Percentiles rank a stretch among this genome's conserved stretches.
These are phyloP conservation scores for Lates calcarifer DNA, from an alignment of 2,113 vertebrate genomes.

Conservation along the genomic window DNA sequence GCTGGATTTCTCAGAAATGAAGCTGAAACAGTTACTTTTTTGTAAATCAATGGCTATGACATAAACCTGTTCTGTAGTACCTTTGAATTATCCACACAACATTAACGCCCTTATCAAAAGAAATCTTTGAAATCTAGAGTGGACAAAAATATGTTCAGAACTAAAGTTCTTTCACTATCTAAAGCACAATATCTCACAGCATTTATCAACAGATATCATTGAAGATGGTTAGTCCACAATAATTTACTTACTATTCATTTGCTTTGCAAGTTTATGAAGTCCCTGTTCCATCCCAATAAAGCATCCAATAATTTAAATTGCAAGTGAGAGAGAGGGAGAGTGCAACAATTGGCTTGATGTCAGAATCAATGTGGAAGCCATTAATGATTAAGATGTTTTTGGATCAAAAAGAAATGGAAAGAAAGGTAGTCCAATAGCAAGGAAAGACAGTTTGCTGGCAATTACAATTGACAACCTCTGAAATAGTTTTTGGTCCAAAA, in stretches of 20 bases:
- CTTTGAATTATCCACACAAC: too few species aligned
- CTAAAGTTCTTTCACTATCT: too few species aligned
- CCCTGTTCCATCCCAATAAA: background rate
- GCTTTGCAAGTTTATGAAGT: background rate
- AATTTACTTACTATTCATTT: background rate
- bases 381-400: slow-evolving; percentile 27
- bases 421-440: background rate
- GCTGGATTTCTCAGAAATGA: too few species aligned
- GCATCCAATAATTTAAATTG: background rate
- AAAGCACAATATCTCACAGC: too few species aligned
- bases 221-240: background rate
- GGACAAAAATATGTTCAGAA: too few species aligned
- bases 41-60: too few species aligned
- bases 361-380: slow-evolving; percentile 27
- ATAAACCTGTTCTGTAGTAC: too few species aligned
- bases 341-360: background rate
- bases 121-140: too few species aligned
- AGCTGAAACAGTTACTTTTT: too few species aligned
- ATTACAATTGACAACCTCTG: background rate
- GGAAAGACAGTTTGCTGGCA: background rate
- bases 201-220: too few species aligned
- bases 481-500: background rate
- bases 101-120: too few species aligned
- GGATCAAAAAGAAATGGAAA: slow-evolving; percentile 14
- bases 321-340: background rate